A percentile compares a stretch with the other conserved stretches of the same genome.
Evolutionary conservation across 2,113 vertebrate species (phyloP).

Genomic region (Trichomycterus rosablanca): DNA sequence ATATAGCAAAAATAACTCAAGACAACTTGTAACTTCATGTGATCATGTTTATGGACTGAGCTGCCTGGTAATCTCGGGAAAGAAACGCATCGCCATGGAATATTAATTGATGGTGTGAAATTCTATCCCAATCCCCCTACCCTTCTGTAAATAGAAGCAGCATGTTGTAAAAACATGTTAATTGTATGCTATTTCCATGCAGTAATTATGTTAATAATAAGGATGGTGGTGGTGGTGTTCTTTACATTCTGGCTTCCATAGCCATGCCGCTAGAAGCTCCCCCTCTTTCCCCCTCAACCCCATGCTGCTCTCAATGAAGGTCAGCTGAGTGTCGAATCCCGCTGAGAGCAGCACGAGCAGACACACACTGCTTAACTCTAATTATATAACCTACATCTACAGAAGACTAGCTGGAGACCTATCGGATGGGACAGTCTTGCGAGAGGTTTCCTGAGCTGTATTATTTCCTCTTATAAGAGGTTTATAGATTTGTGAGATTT

Average conservation of each 20-base stretch:
- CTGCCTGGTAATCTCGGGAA: too few species aligned
- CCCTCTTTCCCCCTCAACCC: not conserved
- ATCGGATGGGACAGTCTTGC: not conserved
- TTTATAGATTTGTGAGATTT: too few species aligned
- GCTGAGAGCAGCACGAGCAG: slow-evolving; percentile 7
- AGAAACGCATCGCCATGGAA: too few species aligned
- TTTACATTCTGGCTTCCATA: not conserved
- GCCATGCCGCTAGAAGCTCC: not conserved
- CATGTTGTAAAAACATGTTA: not conserved
- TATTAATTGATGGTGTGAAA: slow-evolving; percentile 14
- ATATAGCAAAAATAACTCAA: too few species aligned
- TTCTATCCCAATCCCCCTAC: not conserved
- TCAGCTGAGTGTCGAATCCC: not conserved
- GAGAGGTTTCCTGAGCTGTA: too few species aligned
- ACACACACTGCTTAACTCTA: not conserved
- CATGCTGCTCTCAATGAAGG: not conserved
- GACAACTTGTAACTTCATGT: too few species aligned
- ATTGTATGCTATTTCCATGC: not conserved
- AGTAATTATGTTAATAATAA: not conserved
- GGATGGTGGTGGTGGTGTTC: not conserved
- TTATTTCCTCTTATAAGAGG: too few species aligned
- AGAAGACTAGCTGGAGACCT: not conserved
- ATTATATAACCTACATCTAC: slow-evolving; percentile 4
- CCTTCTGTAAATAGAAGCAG: not conserved
- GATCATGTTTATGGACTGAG: too few species aligned